phyloP scores from a whole-genome alignment of 1,140 invertebrate species.

The Muscidifurax raptorellus region DNA sequence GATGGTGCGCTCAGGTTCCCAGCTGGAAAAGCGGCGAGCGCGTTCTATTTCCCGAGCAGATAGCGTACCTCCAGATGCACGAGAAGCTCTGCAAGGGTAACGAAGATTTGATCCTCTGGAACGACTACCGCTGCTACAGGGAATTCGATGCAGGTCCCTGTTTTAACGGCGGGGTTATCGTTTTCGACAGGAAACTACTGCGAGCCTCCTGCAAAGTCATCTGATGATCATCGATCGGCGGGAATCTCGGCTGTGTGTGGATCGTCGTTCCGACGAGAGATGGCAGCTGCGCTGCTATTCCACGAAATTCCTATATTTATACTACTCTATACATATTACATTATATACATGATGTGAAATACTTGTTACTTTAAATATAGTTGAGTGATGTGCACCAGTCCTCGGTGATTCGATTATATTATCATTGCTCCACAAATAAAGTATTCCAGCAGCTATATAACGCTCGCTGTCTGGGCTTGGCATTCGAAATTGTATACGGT shows the following conservation, averaged over 20 bases:
- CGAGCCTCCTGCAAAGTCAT: conserved; percentile 54
- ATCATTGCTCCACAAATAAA: too few relatives aligned
- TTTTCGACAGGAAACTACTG: conserved; percentile 48
- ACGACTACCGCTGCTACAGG: conserved; percentile 57
- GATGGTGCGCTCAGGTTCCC: neutral
- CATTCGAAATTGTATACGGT: too few relatives aligned
- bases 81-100: neutral
- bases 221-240: neutral
- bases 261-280: neutral
- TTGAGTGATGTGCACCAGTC: too few relatives aligned
- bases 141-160: conserved; percentile 62
- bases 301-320: too few relatives aligned
- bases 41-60: conserved; percentile 61
- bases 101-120: conserved; percentile 57
- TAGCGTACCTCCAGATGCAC: conserved; percentile 52
- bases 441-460: too few relatives aligned
- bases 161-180: conserved; percentile 55
- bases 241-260: neutral
- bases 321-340: neutral
- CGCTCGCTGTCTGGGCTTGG: too few relatives aligned
- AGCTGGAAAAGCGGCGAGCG: neutral
- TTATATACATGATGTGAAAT: too few relatives aligned
- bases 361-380: too few relatives aligned
- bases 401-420: too few relatives aligned
- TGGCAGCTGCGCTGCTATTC: neutral